Evolutionary conservation across 2,888 invertebrate genomes (phyloP).

Genomic region (Philereme vetulata): DNA sequence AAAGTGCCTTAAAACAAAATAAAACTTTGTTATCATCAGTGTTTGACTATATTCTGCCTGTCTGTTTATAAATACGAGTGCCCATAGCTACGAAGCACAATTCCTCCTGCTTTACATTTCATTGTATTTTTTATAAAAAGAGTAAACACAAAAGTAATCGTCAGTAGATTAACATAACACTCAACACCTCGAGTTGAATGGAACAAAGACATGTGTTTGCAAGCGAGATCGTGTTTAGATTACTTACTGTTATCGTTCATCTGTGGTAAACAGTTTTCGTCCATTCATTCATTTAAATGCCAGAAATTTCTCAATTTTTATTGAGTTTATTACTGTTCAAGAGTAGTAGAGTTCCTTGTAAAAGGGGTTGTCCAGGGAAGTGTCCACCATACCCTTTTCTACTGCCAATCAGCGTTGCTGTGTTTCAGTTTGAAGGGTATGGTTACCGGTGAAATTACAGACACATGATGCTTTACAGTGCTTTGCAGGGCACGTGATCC

Average conservation of each 20-base stretch:
- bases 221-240: conserved; percentile 50
- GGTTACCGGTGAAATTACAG: too few relatives aligned
- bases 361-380: too few relatives aligned
- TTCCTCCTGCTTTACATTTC: background rate
- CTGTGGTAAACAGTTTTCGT: conserved; percentile 29
- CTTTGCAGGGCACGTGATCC: too few relatives aligned
- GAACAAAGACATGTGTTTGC: conserved; percentile 47
- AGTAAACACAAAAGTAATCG: background rate
- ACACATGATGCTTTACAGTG: too few relatives aligned
- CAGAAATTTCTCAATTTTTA: background rate
- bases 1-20: too few relatives aligned
- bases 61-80: background rate
- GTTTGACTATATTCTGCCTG: background rate
- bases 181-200: conserved; percentile 54
- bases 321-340: too few relatives aligned
- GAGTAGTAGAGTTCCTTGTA: too few relatives aligned
- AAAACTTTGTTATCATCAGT: background rate
- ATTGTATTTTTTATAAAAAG: background rate
- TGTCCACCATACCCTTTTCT: too few relatives aligned
- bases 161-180: conserved; percentile 35
- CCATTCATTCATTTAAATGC: background rate
- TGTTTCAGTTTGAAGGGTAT: too few relatives aligned
- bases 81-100: background rate
- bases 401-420: too few relatives aligned
- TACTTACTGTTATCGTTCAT: conserved; percentile 43